Percentiles rank a stretch among this genome's conserved stretches.
Conservation (phyloP, 2,797 vertebrate genomes). For the Spinus pinus region DNA sequence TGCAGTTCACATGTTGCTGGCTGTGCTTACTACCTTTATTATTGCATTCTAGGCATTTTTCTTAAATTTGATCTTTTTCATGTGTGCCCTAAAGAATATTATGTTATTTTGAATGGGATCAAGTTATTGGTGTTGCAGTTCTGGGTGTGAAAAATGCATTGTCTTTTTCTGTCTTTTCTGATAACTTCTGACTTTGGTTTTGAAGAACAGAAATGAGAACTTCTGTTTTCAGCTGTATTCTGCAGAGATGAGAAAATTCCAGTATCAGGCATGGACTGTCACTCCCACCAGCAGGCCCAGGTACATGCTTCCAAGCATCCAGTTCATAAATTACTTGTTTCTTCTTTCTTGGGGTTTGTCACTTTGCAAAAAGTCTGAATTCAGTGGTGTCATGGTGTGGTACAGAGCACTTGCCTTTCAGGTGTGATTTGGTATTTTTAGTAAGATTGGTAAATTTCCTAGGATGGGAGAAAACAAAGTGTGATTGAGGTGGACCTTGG, state of each 20-base stretch:
- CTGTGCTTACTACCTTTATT: background rate
- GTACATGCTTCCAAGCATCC: background rate
- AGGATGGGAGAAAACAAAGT: background rate
- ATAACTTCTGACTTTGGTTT: background rate
- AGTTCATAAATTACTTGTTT: background rate
- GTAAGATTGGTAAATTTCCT: background rate
- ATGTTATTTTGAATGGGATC: background rate
- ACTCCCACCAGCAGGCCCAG: background rate
- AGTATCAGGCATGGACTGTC: background rate
- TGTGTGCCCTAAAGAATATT: background rate
- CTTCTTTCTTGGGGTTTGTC: background rate
- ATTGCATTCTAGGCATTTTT: background rate
- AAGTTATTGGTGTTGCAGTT: background rate
- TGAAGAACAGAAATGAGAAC: background rate
- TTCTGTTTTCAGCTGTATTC: background rate
- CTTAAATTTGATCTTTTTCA: background rate
- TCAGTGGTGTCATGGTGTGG: rapidly evolving
- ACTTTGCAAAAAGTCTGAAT: background rate
- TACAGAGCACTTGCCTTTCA: background rate
- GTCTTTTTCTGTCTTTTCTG: background rate
- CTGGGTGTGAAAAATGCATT: background rate
- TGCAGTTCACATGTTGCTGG: background rate
- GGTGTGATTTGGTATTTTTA: background rate
- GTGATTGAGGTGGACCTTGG: background rate
- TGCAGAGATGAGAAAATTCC: background rate